Evolutionary conservation across 2,888 invertebrate species (phyloP), one percentile per base, ranked within the genome.

Genomic region (Lumbricus terrestris): DNA sequence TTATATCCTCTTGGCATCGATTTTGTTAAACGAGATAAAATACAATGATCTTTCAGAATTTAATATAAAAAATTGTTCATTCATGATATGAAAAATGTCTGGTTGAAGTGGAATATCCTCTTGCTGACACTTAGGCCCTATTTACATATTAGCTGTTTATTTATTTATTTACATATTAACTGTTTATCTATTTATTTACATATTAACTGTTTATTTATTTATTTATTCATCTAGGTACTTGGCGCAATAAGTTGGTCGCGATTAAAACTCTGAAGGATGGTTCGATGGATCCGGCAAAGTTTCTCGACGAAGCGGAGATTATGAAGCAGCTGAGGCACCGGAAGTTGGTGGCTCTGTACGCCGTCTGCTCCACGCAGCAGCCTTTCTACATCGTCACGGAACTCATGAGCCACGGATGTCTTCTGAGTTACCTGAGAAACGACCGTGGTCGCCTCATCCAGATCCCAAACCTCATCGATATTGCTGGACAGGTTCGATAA

Each of bases 281-380:
- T 92, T 97, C 98, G 20, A 99, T 99, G 99, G 97, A 97, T 93
- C 98, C 98, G 0, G 88, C 16, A 16, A 88, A 88, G 2, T 99
- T 99, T 96, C 96, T 99, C 2, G 97, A 98, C 95, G 99, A 99
- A 95, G 99, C 99, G 13, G 97, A 97, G 92, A 99, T 99, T 92
- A 99, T 99, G 99, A 99, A 99, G 94, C 98, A 98, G 95, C 98
- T 99, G 96, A 96, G 98, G 90, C 99, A 99, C 95, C 97, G 98
- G 95, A 97, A 98, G 92, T 96, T 98, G 88, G 98, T 98, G 29
- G 97, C 97, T 6, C 96, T 98, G 40, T 98, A 98, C 95, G 98
- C 98, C 0, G 98, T 98, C 29, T 98, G 98, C 95, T 97, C 98
- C 0, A 96, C 97, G 93, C 97, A 97, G 94, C 97, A 88, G 40